Evolutionary conservation across 1,140 invertebrate genomes (phyloP), one percentile per base, ranked within the genome.

Genomic region (Pseudomyrmex pallidus): DNA sequence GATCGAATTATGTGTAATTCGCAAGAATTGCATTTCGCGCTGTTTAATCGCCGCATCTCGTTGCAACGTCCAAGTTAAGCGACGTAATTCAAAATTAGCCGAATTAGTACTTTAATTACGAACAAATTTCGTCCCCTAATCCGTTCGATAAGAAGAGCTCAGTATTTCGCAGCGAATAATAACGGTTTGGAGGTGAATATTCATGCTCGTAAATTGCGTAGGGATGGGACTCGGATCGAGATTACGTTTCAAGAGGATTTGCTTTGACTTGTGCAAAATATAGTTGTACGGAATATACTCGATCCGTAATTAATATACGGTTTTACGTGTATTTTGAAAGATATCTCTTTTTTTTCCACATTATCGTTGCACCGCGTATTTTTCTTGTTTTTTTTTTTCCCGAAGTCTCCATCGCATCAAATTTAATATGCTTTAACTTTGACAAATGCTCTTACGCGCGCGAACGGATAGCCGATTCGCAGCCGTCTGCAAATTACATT

Each of bases 141-240:
- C 85, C 61, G 12, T 70, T 77, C 64, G 67, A 78, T 74, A 86
- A 83, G 64, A 86, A 83, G 64, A 20, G 22, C 59, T 85, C 80
- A 82, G 73, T 56, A 62, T 82, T 82, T 80, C 64, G 57, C 17
- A 1, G 15, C n/a, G 44, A 74, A 86, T 86, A 73, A 85, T 80
- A 77, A 63, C 72, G 44, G 46, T 62, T 50, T 22, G 17, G 68
- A 77, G 73, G 52, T 56, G 46, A 35, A 68, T 78, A 57, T 57
- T 20, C 46, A 67, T 44, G 22, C 72, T 72, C 25, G 56, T 84
- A 84, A 85, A 52, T 84, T 74, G 17, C 20, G 64, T 59, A 56
- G 44, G 44, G 15, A 35, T 25, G 17, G 15, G 17, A 72, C 15
- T 78, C 25, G 20, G 22, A 74, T 46, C n/a, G 66, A 50, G 46